These are phyloP conservation scores for Nebria brevicollis DNA, from an alignment of 2,888 invertebrate genomes.

Conservation along the genomic window DNA sequence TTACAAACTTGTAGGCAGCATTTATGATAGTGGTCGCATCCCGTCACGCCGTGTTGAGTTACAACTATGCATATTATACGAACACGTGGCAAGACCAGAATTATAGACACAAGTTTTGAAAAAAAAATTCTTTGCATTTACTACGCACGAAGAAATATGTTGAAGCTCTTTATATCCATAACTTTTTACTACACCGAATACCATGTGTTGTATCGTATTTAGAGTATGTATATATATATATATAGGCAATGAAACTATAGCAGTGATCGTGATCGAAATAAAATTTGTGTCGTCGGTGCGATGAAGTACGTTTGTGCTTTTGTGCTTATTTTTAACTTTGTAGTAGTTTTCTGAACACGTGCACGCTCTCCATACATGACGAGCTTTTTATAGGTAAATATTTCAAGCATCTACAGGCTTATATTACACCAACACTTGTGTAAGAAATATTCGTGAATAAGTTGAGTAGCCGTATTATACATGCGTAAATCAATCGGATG, in stretches of 20 bases:
- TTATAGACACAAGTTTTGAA: not conserved
- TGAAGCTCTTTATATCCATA: not conserved
- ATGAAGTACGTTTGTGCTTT: slow-evolving; percentile 15
- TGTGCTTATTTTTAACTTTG: slow-evolving; percentile 31
- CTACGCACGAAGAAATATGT: not conserved
- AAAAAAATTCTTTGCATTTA: not conserved
- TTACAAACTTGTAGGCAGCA: not conserved
- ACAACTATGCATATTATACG: not conserved
- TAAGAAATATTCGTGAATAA: slow-evolving; percentile 35
- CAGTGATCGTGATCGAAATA: slow-evolving; percentile 20
- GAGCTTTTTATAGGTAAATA: slow-evolving; percentile 42
- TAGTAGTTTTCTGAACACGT: slow-evolving; percentile 20
- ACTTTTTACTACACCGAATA: not conserved
- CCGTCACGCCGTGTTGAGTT: too few species aligned
- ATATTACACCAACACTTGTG: slow-evolving; percentile 11
- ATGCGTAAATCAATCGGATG: slow-evolving; percentile 33
- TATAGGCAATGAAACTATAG: not conserved
- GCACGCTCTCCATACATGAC: slow-evolving; percentile 26
- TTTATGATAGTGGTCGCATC: not conserved
- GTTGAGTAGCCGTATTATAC: slow-evolving; percentile 16
- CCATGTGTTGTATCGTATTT: not conserved
- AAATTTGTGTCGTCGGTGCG: slow-evolving; percentile 20
- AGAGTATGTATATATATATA: not conserved
- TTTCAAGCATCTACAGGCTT: slow-evolving; percentile 17
- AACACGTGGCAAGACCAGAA: not conserved